These are phyloP conservation scores for Brienomyrus longianalis DNA, from an alignment of 2,113 vertebrate species.

Conservation along the genomic window DNA sequence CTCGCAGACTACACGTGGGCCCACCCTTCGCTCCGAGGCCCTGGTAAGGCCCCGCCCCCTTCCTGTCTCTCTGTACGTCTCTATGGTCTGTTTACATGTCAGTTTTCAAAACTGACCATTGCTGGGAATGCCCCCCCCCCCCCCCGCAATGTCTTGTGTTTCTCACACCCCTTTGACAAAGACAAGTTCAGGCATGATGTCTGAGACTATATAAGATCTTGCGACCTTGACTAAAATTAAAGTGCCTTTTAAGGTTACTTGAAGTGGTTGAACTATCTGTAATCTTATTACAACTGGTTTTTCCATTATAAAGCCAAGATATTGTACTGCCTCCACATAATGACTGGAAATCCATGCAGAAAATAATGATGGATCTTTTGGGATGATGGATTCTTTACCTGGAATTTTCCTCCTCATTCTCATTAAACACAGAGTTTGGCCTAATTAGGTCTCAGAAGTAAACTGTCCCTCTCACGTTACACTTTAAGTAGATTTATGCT, in stretches of 20 bases:
- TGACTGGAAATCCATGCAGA: background rate
- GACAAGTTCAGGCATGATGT: background rate
- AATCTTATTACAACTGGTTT: background rate
- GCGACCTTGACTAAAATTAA: background rate
- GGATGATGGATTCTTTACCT: background rate
- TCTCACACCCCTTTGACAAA: background rate
- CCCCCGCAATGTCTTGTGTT: background rate
- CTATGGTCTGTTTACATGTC: background rate
- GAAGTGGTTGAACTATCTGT: background rate
- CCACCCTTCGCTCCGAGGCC: slow-evolving; percentile 73
- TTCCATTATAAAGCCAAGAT: background rate
- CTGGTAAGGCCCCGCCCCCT: slow-evolving; percentile 68
- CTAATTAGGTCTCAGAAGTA: slow-evolving; percentile 28
- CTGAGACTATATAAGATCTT: background rate
- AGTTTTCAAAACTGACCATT: background rate
- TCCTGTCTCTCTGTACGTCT: slow-evolving; percentile 6
- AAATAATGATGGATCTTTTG: background rate
- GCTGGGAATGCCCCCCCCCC: no score
- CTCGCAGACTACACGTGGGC: slow-evolving; percentile 68
- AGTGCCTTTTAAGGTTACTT: background rate
- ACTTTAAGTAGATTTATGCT: slow-evolving; percentile 4
- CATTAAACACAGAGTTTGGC: slow-evolving; percentile 8
- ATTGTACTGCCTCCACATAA: background rate
- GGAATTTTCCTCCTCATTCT: slow-evolving; percentile 18
- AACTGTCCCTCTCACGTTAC: slow-evolving; percentile 7